Evolutionary conservation across 2,113 vertebrate species (phyloP).

Genomic region (Menura novaehollandiae): DNA sequence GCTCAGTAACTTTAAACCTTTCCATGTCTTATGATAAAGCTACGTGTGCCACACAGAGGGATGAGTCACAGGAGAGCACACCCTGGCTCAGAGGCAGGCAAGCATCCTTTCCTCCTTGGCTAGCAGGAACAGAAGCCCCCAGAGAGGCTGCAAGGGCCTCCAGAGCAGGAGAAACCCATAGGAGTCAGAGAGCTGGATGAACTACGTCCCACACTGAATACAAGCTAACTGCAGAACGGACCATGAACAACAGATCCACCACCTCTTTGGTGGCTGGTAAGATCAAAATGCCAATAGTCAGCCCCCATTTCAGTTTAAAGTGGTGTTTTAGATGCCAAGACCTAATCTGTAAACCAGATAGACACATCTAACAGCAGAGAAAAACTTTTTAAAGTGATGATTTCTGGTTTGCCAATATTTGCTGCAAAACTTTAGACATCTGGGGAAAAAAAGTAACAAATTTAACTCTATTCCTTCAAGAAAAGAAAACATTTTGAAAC

Average conservation of each 20-base stretch:
- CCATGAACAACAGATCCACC: not conserved
- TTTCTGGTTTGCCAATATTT: not conserved
- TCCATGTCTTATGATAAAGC: not conserved
- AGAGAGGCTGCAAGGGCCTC: not conserved
- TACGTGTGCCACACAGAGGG: fast-evolving
- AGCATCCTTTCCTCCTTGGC: not conserved
- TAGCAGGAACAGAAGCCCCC: not conserved
- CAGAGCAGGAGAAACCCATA: not conserved
- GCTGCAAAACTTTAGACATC: not conserved
- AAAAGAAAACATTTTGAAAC: not conserved
- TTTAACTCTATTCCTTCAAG: not conserved
- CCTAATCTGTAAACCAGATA: not conserved
- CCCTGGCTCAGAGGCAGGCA: not conserved
- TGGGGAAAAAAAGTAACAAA: not conserved
- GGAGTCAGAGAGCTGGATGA: not conserved
- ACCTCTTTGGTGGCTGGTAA: not conserved
- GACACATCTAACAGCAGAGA: not conserved
- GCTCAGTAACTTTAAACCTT: not conserved
- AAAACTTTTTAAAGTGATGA: not conserved
- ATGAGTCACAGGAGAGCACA: not conserved
- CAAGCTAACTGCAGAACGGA: not conserved
- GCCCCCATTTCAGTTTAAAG: not conserved
- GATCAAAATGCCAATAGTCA: not conserved
- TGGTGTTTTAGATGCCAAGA: not conserved
- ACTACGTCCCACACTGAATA: fast-evolving